phyloP scores from a whole-genome alignment of 2,888 invertebrate genomes.

The Pollenia amentaria region DNA sequence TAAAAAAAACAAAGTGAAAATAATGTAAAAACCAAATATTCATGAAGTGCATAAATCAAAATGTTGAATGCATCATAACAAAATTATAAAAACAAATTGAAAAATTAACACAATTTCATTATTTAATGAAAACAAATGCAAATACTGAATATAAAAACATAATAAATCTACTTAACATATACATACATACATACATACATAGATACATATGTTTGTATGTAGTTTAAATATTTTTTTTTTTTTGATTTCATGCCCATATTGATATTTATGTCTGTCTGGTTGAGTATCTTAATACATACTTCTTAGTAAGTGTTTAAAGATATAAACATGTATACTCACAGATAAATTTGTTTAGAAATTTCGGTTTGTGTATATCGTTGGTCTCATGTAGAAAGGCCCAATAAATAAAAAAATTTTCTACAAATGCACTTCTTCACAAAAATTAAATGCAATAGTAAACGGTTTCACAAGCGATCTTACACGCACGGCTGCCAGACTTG shows the following conservation, averaged over 20 bases:
- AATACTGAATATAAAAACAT: background rate
- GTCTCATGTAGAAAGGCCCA: no score
- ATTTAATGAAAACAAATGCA: background rate
- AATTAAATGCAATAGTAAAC: no score
- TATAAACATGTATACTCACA: background rate
- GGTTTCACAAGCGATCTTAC: no score
- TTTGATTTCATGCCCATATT: no score
- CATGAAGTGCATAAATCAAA: background rate
- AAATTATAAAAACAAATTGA: background rate
- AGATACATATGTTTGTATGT: conserved; percentile 1
- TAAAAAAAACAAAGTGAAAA: background rate
- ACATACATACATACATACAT: background rate
- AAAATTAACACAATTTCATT: background rate
- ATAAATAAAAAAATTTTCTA: no score
- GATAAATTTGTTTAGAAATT: no score
- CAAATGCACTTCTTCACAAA: no score
- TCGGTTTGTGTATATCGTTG: no score
- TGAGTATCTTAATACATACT: background rate
- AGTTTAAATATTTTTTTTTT: background rate
- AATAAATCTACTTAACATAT: no score
- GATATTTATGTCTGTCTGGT: no score
- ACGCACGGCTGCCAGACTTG: no score
- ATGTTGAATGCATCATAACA: conserved; percentile 15
- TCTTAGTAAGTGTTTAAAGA: conserved; percentile 44
- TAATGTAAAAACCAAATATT: conserved; percentile 21